Base-by-base conservation (phyloP, 1,140 invertebrate genomes). In the Aethina tumida region DNA sequence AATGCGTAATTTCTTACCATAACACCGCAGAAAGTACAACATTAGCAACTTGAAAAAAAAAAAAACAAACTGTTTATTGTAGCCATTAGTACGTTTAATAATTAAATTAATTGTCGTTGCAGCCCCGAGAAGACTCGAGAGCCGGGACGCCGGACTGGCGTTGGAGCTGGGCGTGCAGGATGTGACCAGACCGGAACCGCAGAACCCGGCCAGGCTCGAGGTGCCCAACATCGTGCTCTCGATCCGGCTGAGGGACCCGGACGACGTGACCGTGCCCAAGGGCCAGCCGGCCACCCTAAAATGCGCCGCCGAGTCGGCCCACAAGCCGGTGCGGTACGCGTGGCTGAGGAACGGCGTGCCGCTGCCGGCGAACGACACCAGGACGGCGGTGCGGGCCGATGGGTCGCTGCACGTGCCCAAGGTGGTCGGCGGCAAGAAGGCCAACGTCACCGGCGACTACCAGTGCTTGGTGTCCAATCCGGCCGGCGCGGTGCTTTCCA, bases 401-500 rank as follows among this genome's bases (percentile, higher is more conserved):
- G 52, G 48, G 4, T 30, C 43, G 15, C 39, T 58, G 9, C 45
- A 43, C 26, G 39, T 59, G 13, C 40, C 45, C 7, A 50, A 45
- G 18, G 47, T 54, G 5, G 29, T 33, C 2, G 46, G 27, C 7
- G 42, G 48, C 17, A 50, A 49, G 39, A 54, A 22, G 32, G 33
- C 37, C 31, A 39, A 20, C 6, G 26, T 43, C 13, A 29, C 37
- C 2, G 57, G 57, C 9, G 29, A 49, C 9, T 59, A 59, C 39
- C 41, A 33, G 20, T 59, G 57, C 37, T 41, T 49, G 21, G 55
- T 45, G 2, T 44, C 30, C 20, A 56, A 54, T 29, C 26, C 45
- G n/a, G 30, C 39, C 18, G 57, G 55, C 12, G 50, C 50, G 5
- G 14, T 59, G 14, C 21, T 58, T 19, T 56, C 55, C 6, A 49